These are phyloP conservation scores for Acanthosoma haemorrhoidale DNA, from an alignment of 2,888 invertebrate species.

Conservation along the genomic window DNA sequence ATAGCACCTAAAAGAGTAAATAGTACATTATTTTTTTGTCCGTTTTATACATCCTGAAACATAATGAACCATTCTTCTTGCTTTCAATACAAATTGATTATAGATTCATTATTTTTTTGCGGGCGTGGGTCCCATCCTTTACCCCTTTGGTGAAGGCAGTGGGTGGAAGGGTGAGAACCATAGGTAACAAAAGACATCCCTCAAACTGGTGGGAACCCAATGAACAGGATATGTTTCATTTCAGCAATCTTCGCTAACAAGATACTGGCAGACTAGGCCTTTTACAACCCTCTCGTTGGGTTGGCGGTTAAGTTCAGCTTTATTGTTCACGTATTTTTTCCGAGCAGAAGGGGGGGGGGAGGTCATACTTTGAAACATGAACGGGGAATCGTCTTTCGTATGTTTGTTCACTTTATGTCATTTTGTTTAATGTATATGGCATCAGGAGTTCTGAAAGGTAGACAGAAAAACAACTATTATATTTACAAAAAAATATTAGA, in stretches of 20 bases:
- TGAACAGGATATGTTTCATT: not conserved
- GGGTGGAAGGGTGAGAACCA: not conserved
- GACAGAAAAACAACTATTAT: too few species aligned
- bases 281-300: not conserved
- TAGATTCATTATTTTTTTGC: not conserved
- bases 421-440: too few species aligned
- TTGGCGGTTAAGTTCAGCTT: too few species aligned
- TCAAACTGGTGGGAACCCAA: not conserved
- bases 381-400: too few species aligned
- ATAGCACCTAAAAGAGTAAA: not conserved
- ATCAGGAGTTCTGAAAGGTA: too few species aligned
- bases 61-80: not conserved
- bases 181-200: not conserved
- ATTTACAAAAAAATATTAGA: too few species aligned
- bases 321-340: too few species aligned
- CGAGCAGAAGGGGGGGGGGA: too few species aligned
- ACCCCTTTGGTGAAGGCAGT: not conserved
- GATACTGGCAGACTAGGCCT: not conserved
- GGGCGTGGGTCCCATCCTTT: too few species aligned
- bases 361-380: too few species aligned
- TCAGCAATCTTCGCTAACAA: not conserved
- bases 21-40: not conserved
- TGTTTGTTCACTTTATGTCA: too few species aligned
- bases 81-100: constrained; percentile 2
- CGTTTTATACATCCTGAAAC: not conserved